These are phyloP conservation scores for Oscheius sp. DNA, from an alignment of 2,888 invertebrate species.

Conservation along the genomic window DNA sequence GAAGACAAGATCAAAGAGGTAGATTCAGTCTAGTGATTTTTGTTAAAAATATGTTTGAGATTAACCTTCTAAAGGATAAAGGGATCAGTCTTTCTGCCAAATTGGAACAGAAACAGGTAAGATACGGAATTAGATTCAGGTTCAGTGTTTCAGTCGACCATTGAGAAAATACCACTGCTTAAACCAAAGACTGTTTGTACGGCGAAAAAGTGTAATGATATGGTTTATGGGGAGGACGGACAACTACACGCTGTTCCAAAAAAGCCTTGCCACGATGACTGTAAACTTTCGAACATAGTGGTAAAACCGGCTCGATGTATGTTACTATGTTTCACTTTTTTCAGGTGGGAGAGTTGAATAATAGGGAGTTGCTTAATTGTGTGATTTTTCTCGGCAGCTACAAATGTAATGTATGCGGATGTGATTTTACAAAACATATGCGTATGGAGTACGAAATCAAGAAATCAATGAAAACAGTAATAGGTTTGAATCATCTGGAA, in stretches of 20 bases:
- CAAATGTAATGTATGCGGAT: not conserved
- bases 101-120: no score
- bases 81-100: no score
- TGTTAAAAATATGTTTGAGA: no score
- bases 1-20: no score
- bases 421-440: constrained; percentile 1
- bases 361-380: not conserved
- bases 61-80: no score
- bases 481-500: not conserved
- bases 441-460: not conserved
- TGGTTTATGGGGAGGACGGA: not conserved
- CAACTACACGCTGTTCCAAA: not conserved
- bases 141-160: not conserved
- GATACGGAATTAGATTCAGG: no score
- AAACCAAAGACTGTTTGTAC: not conserved
- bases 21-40: no score
- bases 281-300: not conserved
- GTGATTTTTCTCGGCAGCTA: not conserved
- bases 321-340: not conserved
- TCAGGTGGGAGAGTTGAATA: not conserved
- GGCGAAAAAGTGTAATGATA: not conserved
- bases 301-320: not conserved
- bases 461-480: not conserved
- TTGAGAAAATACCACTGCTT: not conserved
- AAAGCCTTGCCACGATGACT: constrained; percentile 4